Percentiles rank a stretch among this genome's conserved stretches.
Evolutionary conservation across 2,888 invertebrate genomes (phyloP).

Genomic region (Phorcus lineatus): DNA sequence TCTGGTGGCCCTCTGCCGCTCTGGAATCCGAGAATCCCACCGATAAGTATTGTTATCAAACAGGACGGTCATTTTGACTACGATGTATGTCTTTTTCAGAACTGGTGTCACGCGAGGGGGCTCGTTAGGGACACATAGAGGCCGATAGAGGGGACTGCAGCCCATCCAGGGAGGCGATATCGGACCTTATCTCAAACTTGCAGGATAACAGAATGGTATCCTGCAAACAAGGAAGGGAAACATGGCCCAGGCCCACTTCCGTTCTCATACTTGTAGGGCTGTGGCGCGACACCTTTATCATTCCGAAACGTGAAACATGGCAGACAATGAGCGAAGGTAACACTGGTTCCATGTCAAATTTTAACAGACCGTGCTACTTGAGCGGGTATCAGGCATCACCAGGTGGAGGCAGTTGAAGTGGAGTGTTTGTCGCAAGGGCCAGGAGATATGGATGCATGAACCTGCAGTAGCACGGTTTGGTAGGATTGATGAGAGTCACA

Average conservation of each 20-base stretch:
- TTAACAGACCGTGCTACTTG: too few relatives aligned
- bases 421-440: too few relatives aligned
- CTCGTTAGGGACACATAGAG: constrained; percentile 10
- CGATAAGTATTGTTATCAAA: constrained; percentile 14
- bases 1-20: background rate
- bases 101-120: constrained; percentile 1
- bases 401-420: too few relatives aligned
- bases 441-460: too few relatives aligned
- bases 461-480: too few relatives aligned
- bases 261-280: constrained; percentile 16
- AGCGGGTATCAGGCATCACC: too few relatives aligned
- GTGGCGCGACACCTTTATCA: constrained; percentile 18
- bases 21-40: background rate
- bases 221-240: constrained; percentile 3
- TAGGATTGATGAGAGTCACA: too few relatives aligned
- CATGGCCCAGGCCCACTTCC: background rate
- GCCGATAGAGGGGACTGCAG: background rate
- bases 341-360: background rate
- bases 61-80: constrained; percentile 1
- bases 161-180: background rate
- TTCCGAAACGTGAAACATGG: background rate
- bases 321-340: background rate
- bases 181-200: background rate
- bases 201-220: background rate
- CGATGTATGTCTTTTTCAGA: constrained; percentile 22